Evolutionary conservation across 2,113 vertebrate genomes (phyloP).

Genomic region (Cephalopterus ornatus): DNA sequence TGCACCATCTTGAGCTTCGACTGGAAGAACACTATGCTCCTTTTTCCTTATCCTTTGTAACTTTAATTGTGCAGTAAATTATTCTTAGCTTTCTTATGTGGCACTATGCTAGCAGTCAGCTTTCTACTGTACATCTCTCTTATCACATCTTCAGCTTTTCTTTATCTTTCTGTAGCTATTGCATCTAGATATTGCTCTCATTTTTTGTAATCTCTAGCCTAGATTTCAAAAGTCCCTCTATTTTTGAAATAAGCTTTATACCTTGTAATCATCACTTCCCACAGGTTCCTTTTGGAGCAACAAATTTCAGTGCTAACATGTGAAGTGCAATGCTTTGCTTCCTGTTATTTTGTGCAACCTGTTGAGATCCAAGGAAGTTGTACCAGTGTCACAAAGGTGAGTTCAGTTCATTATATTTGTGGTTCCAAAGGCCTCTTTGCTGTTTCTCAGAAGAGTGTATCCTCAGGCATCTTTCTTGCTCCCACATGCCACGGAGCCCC

Average conservation of each 20-base stretch:
- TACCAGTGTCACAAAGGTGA: neutral
- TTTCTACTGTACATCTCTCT: constrained; percentile 38
- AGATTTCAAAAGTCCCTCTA: neutral
- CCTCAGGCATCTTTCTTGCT: neutral
- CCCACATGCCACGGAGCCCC: accelerated
- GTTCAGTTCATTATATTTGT: neutral
- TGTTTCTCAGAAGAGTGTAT: neutral
- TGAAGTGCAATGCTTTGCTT: neutral
- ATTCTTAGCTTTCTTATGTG: constrained; percentile 38
- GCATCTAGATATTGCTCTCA: neutral
- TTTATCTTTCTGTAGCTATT: constrained; percentile 31
- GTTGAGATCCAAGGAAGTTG: neutral
- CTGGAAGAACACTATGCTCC: constrained; percentile 1
- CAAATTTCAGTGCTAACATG: neutral
- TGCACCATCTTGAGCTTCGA: constrained; percentile 45
- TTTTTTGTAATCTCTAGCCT: constrained; percentile 23
- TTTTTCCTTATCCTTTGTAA: constrained; percentile 36
- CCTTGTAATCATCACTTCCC: neutral
- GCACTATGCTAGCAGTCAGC: neutral
- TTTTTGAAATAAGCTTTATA: neutral
- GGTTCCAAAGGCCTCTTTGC: neutral
- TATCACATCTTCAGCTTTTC: constrained; percentile 26
- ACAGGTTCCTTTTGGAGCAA: neutral
- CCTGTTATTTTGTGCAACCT: neutral
- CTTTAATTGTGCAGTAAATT: constrained; percentile 52